Percentiles rank a stretch among this genome's conserved stretches.
Evolutionary conservation across 1,140 invertebrate species (phyloP).

Genomic region (Leptinotarsa texana): DNA sequence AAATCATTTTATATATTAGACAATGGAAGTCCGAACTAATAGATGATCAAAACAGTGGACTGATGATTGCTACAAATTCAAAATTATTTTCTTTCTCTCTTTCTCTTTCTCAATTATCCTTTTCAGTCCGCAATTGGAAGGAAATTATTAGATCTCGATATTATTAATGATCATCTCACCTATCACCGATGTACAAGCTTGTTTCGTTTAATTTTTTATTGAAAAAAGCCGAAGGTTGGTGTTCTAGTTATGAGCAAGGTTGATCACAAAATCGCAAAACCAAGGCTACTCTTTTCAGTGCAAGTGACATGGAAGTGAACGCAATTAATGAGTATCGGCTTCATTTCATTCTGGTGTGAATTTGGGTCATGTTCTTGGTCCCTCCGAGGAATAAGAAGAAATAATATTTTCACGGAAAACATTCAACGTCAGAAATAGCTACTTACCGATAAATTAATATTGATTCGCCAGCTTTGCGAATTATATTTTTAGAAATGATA

Average conservation of each 20-base stretch:
- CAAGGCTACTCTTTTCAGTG: not conserved
- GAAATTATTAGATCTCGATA: too few relatives aligned
- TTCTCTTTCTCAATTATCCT: too few relatives aligned
- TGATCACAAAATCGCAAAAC: not conserved
- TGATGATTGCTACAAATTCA: too few relatives aligned
- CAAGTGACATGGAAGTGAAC: slow-evolving; percentile 8
- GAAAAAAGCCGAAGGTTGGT: not conserved
- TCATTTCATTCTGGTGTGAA: not conserved
- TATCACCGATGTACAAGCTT: too few relatives aligned
- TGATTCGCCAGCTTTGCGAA: not conserved
- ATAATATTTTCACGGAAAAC: slow-evolving; percentile 4
- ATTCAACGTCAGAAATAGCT: not conserved
- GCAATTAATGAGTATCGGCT: not conserved
- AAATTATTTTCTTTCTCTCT: too few relatives aligned
- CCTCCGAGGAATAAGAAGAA: not conserved
- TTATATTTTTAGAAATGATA: slow-evolving; percentile 7
- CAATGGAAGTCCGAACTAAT: too few relatives aligned
- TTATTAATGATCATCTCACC: too few relatives aligned
- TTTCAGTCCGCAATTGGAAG: too few relatives aligned
- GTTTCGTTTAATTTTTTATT: not conserved
- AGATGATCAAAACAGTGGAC: too few relatives aligned
- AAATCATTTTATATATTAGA: too few relatives aligned
- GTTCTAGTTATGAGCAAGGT: not conserved
- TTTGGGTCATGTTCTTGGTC: not conserved
- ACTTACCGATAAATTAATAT: not conserved